A percentile compares a stretch with the other conserved stretches of the same genome.
phyloP scores from a whole-genome alignment of 2,797 vertebrate genomes.

The Taenioides sp. region DNA sequence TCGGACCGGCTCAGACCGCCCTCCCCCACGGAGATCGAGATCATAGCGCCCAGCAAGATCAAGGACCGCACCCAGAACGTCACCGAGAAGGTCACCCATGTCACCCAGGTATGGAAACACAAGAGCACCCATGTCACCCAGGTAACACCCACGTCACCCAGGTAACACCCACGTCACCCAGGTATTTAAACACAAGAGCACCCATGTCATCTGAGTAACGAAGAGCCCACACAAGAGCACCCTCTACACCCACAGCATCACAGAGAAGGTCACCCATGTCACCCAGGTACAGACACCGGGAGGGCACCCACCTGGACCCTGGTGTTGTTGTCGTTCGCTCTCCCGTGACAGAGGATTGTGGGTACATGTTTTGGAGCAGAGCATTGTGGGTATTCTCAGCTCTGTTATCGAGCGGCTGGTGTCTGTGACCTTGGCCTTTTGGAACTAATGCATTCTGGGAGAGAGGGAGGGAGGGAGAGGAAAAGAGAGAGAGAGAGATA shows the following conservation, averaged over 20 bases:
- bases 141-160: background rate
- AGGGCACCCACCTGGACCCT: no score
- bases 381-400: background rate
- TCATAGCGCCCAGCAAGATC: constrained; percentile 95
- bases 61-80: constrained; percentile 96
- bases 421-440: constrained; percentile 73
- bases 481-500: no score
- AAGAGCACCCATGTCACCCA: background rate
- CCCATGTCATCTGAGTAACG: constrained; percentile 82
- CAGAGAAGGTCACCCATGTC: background rate
- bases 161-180: constrained; percentile 88
- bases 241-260: no score
- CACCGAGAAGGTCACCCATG: constrained; percentile 98
- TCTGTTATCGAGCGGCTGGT: constrained; percentile 10
- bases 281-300: no score
- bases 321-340: no score
- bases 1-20: constrained; percentile 88
- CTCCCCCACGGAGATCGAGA: constrained; percentile 93
- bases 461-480: no score
- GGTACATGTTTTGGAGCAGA: constrained; percentile 23
- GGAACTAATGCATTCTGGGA: constrained; percentile 76
- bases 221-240: background rate
- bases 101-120: constrained; percentile 76
- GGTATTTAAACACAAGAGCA: no score
- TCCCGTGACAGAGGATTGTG: background rate